Conservation (phyloP, 53 echinoderm and acorn worm genomes). For the Astropecten irregularis region DNA sequence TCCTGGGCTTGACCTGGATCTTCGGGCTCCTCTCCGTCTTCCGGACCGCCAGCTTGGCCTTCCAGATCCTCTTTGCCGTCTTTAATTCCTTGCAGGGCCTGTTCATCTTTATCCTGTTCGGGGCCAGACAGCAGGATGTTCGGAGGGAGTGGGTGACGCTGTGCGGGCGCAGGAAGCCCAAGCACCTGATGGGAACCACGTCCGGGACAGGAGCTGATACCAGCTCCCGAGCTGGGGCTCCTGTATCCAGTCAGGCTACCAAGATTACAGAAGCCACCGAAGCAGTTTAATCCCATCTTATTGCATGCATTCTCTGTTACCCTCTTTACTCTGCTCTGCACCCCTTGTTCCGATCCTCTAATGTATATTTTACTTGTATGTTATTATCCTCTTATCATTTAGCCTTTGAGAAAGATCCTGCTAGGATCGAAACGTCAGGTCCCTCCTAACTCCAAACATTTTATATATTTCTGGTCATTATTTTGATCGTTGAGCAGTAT, state of each 20-base stretch:
- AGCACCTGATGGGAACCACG: background rate
- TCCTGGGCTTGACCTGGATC: conserved; percentile 75
- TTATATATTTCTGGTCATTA: no score
- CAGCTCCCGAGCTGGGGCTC: background rate
- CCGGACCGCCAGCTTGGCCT: conserved; percentile 45
- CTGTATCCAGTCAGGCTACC: background rate
- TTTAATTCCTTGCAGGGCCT: conserved; percentile 79
- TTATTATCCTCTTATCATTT: no score
- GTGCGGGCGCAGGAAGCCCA: background rate
- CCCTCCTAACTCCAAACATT: no score
- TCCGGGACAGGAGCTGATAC: background rate
- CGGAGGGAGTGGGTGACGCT: conserved; percentile 58
- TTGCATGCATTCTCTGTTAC: no score
- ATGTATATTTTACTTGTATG: no score
- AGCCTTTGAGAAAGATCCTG: no score
- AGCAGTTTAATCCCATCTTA: background rate
- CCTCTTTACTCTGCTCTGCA: no score
- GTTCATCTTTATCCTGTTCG: conserved; percentile 71
- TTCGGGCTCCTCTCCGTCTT: conserved; percentile 70
- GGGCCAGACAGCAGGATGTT: conserved; percentile 23
- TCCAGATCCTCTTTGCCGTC: conserved; percentile 76
- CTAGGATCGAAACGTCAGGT: no score
- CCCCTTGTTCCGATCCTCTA: no score
- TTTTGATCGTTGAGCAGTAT: no score
- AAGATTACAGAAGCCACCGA: background rate